Conservation (phyloP, 2,797 vertebrate genomes). For the Acipenser transmontanus region DNA sequence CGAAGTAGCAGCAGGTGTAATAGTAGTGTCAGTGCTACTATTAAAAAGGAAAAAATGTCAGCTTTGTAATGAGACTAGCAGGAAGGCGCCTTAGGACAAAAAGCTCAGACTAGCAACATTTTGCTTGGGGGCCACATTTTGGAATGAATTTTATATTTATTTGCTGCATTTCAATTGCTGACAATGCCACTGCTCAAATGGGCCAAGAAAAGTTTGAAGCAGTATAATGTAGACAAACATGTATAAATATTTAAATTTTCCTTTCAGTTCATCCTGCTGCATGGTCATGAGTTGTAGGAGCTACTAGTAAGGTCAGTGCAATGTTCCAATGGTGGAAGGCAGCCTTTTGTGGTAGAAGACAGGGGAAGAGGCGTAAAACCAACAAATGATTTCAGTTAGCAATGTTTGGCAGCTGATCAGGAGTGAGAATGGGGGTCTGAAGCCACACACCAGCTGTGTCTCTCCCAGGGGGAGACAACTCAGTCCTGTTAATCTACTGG, state of each 20-base stretch:
- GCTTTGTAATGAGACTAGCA: too few species aligned
- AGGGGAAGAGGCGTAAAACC: slow-evolving; percentile 8
- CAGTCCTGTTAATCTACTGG: too few species aligned
- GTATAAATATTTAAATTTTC: slow-evolving; percentile 20
- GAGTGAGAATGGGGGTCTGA: too few species aligned
- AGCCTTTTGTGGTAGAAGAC: slow-evolving; percentile 13
- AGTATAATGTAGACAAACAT: background rate
- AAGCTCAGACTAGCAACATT: too few species aligned
- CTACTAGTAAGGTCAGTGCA: background rate
- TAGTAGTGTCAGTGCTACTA: too few species aligned
- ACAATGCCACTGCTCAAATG: background rate
- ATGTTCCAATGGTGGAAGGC: slow-evolving; percentile 1
- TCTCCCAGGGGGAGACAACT: background rate
- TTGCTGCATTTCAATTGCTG: background rate
- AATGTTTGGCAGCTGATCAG: slow-evolving; percentile 4
- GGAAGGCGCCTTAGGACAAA: too few species aligned
- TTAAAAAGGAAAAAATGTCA: too few species aligned
- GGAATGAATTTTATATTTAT: background rate
- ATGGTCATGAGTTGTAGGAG: slow-evolving; percentile 4
- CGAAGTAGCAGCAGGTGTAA: too few species aligned
- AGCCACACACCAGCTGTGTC: slow-evolving; percentile 10
- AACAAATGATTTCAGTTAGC: slow-evolving; percentile 18
- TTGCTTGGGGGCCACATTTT: too few species aligned
- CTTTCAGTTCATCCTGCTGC: slow-evolving; percentile 12
- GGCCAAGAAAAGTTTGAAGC: background rate